These are phyloP conservation scores for Desmodus rotundus DNA, from an alignment of 2,113 vertebrate genomes.

Conservation along the genomic window DNA sequence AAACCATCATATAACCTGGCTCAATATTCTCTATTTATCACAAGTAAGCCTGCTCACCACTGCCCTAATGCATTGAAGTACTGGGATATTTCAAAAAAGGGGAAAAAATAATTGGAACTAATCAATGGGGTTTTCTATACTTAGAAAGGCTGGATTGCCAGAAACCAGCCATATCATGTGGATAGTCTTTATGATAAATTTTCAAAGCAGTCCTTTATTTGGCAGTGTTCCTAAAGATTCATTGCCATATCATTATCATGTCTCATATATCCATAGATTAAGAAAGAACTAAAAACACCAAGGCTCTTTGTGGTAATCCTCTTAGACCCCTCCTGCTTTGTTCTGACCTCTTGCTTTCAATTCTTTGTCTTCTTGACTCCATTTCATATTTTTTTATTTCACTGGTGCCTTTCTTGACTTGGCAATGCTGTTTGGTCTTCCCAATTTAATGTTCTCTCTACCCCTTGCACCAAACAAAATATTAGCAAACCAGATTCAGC, in stretches of 20 bases:
- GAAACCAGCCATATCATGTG: constrained; percentile 24
- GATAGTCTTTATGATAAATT: constrained; percentile 41
- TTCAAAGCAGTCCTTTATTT: constrained; percentile 50
- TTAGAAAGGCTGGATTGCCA: neutral
- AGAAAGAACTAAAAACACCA: neutral
- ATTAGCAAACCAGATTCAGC: too few species aligned
- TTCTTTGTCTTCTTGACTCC: neutral
- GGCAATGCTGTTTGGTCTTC: neutral
- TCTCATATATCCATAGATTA: neutral
- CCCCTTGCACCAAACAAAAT: neutral
- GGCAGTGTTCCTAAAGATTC: constrained; percentile 52
- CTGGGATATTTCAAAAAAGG: constrained; percentile 17
- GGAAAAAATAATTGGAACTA: constrained; percentile 52
- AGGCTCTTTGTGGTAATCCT: neutral
- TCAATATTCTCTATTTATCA: constrained; percentile 27
- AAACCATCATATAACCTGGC: neutral
- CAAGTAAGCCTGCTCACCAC: neutral
- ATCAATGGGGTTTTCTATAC: constrained; percentile 42
- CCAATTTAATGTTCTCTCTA: neutral
- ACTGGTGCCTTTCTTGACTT: neutral
- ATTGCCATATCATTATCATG: neutral
- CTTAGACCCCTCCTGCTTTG: neutral
- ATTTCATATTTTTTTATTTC: neutral
- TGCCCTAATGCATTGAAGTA: neutral
- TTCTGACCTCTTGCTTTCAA: neutral